Evolutionary conservation across 1,140 invertebrate species (phyloP).

Genomic region (Oedothorax gibbosus): DNA sequence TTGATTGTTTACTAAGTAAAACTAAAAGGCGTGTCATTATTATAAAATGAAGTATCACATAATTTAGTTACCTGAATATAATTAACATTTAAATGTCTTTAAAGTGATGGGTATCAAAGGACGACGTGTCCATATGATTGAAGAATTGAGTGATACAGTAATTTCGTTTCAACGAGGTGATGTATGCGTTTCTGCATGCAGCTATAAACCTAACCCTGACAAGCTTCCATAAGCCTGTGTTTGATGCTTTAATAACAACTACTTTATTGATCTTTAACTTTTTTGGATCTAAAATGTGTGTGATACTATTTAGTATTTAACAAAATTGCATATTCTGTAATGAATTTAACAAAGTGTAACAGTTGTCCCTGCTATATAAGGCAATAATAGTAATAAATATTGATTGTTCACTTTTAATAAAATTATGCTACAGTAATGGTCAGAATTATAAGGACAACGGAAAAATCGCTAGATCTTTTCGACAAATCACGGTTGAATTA

Average conservation of each 20-base stretch:
- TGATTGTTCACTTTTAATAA: no score
- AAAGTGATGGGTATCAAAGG: constrained; percentile 98
- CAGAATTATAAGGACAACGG: no score
- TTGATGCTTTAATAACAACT: constrained; percentile 32
- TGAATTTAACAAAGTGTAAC: no score
- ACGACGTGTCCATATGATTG: constrained; percentile 95
- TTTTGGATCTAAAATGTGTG: no score
- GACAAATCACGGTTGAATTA: no score
- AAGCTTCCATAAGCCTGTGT: constrained; percentile 21
- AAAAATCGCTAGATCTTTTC: no score
- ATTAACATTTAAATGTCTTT: constrained; percentile 44
- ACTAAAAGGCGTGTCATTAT: background rate
- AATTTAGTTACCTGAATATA: background rate
- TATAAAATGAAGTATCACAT: background rate
- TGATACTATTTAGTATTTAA: no score
- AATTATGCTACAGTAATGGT: no score
- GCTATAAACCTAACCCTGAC: constrained; percentile 16
- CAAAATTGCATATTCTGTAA: no score
- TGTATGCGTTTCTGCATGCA: constrained; percentile 67
- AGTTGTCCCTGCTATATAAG: no score
- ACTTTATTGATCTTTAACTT: background rate
- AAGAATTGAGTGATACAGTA: constrained; percentile 96
- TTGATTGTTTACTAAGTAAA: background rate
- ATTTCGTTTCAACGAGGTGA: constrained; percentile 98
- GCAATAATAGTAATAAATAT: no score